A percentile compares a stretch with the other conserved stretches of the same genome.
phyloP scores from a whole-genome alignment of 2,113 vertebrate species.

The Myrmophylax atrothorax region DNA sequence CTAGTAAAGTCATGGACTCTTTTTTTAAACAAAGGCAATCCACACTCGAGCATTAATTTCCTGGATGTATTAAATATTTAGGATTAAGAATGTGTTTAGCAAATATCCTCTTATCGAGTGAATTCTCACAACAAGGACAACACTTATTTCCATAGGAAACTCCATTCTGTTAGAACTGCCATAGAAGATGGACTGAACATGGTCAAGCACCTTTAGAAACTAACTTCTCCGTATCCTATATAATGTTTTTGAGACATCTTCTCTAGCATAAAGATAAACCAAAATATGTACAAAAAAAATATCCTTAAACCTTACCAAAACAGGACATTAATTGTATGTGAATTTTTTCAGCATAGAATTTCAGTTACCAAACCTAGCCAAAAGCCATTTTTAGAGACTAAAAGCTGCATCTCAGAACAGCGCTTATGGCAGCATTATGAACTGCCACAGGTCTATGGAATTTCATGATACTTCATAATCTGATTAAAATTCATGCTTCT shows the following conservation, averaged over 20 bases:
- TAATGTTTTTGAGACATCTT: neutral
- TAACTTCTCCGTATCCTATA: neutral
- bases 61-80: neutral
- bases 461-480: neutral
- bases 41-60: neutral
- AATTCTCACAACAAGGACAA: neutral
- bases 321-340: neutral
- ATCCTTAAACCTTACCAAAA: neutral
- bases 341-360: neutral
- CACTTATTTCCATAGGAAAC: neutral
- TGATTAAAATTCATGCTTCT: slow-evolving; percentile 14
- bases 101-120: neutral
- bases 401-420: neutral
- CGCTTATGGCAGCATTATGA: neutral
- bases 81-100: neutral
- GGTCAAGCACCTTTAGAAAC: neutral
- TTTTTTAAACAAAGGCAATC: neutral
- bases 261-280: neutral
- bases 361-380: neutral
- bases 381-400: neutral
- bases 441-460: neutral
- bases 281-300: neutral
- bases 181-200: neutral
- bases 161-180: neutral
- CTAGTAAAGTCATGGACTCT: neutral